A percentile compares a stretch with the other conserved stretches of the same genome.
Evolutionary conservation across 2,888 invertebrate genomes (phyloP).

Genomic region (Steinernema scapterisci): DNA sequence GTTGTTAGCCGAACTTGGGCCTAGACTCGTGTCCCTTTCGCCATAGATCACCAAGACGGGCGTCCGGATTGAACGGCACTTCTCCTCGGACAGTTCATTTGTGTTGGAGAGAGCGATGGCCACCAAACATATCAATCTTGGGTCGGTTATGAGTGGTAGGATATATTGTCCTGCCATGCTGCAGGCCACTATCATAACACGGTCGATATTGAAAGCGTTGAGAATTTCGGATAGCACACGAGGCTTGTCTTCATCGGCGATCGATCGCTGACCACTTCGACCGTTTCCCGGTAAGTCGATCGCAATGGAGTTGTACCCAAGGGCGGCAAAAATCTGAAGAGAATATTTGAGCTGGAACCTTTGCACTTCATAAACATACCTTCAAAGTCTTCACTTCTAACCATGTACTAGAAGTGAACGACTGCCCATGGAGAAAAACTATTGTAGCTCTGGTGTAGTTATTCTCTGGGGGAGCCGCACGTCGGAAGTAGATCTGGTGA

Average conservation of each 20-base stretch:
- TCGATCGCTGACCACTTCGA: constrained; percentile 37
- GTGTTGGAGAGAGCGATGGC: constrained; percentile 45
- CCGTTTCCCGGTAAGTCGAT: constrained; percentile 41
- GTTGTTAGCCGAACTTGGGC: constrained; percentile 39
- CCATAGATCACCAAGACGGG: constrained; percentile 42
- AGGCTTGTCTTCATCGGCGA: constrained; percentile 36
- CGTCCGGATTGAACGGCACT: constrained; percentile 34
- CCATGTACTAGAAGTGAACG: constrained; percentile 17
- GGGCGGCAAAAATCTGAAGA: constrained; percentile 42
- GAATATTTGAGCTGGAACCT: background rate
- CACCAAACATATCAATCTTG: constrained; percentile 33
- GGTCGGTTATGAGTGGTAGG: constrained; percentile 38
- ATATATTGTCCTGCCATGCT: constrained; percentile 46
- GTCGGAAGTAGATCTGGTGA: background rate
- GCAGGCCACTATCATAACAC: constrained; percentile 40
- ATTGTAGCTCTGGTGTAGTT: constrained; percentile 4
- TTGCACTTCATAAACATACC: background rate
- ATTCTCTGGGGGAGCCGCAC: constrained; percentile 6
- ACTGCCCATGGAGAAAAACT: constrained; percentile 15
- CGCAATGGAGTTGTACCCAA: constrained; percentile 42
- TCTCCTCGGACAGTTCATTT: constrained; percentile 34
- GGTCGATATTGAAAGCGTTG: constrained; percentile 18
- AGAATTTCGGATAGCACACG: constrained; percentile 36
- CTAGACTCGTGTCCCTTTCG: constrained; percentile 40
- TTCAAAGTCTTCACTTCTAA: constrained; percentile 18